Evolutionary conservation across 2,888 invertebrate genomes (phyloP).

Genomic region (Drosophila affinis): DNA sequence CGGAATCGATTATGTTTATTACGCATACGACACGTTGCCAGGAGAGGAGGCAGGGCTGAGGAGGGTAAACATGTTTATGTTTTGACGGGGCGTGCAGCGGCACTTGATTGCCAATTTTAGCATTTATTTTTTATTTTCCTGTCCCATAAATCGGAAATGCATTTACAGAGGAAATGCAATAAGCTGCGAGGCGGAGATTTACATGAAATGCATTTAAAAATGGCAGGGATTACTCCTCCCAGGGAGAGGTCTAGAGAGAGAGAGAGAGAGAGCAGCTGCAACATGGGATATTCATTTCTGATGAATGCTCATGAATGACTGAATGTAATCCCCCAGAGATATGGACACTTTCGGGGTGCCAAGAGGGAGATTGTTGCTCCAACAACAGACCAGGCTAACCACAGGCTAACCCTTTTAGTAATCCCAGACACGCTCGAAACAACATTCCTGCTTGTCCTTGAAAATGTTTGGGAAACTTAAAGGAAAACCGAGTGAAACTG

Average conservation of each 20-base stretch:
- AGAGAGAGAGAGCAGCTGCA: neutral
- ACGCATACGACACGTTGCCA: constrained; percentile 38
- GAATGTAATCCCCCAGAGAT: neutral
- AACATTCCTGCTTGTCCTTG: constrained; percentile 52
- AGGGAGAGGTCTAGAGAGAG: neutral
- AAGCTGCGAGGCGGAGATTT: constrained; percentile 11
- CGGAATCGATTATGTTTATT: constrained; percentile 29
- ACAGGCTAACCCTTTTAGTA: constrained; percentile 56
- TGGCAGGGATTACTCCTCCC: neutral
- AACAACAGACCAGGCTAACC: neutral
- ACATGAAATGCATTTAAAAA: constrained; percentile 21
- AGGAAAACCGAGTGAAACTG: neutral
- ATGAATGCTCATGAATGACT: neutral
- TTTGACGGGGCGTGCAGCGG: constrained; percentile 8
- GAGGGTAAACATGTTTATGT: constrained; percentile 46
- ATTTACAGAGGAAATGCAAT: constrained; percentile 15
- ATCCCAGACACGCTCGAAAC: constrained; percentile 58
- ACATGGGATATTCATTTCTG: neutral
- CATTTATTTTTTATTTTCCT: constrained; percentile 31
- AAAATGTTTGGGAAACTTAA: constrained; percentile 33
- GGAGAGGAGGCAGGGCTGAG: neutral
- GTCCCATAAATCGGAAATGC: constrained; percentile 18
- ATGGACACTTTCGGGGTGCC: neutral
- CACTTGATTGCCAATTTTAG: constrained; percentile 51
- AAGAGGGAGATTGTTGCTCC: neutral